Evolutionary conservation across 2,797 vertebrate species (phyloP).

Genomic region (Myripristis murdjan): DNA sequence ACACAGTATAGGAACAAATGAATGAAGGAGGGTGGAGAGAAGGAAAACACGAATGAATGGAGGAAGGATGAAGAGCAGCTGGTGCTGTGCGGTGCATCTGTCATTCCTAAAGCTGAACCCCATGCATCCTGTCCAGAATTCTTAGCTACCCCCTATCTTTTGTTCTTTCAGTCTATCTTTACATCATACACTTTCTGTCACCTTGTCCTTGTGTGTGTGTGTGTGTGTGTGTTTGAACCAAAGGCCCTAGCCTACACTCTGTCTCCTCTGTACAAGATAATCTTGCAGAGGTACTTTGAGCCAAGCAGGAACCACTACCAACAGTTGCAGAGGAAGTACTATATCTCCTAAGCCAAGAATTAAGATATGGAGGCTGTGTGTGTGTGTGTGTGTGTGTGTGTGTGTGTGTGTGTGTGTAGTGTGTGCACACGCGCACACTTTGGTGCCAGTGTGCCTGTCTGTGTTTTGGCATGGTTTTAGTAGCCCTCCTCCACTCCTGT

Average conservation of each 20-base stretch:
- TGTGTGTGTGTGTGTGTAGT: background rate
- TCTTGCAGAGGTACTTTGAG: conserved; percentile 14
- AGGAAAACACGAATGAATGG: background rate
- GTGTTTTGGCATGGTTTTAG: conserved; percentile 29
- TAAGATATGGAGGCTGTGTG: background rate
- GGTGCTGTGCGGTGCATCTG: background rate
- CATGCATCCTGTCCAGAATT: background rate
- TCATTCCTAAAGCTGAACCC: background rate
- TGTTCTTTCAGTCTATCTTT: background rate
- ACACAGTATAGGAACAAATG: background rate
- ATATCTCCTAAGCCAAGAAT: conserved; percentile 26
- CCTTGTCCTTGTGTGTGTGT: background rate
- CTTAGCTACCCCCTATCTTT: background rate
- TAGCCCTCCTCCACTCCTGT: conserved; percentile 36
- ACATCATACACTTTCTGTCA: background rate
- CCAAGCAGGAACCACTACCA: conserved; percentile 34
- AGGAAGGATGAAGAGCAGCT: background rate
- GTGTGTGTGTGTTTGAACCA: background rate
- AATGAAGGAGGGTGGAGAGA: background rate
- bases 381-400: conserved; percentile 9
- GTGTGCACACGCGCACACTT: too few relatives aligned
- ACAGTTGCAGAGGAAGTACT: conserved; percentile 50
- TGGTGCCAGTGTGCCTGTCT: conserved; percentile 14
- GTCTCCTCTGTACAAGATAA: conserved; percentile 27
- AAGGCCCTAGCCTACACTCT: background rate